Evolutionary conservation across 1,140 invertebrate genomes (phyloP), one percentile per base, ranked within the genome.

Genomic region (Bombus picipes): DNA sequence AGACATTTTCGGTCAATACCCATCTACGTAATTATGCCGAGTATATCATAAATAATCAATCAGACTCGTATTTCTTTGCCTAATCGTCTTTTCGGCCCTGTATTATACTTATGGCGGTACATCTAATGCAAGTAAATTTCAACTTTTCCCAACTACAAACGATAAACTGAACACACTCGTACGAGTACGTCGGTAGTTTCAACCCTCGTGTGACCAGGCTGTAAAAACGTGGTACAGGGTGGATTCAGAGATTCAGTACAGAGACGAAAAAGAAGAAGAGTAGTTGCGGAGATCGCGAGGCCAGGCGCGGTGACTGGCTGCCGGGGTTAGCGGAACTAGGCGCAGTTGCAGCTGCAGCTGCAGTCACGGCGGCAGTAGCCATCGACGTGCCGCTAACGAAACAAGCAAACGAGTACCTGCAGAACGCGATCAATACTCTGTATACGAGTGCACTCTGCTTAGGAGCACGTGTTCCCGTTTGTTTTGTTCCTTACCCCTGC

Each of bases 371-470:
- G 72, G 79, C 83, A 68, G 65, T 83, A 85, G 78, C 79, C 86
- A 89, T 92, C 85, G 81, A 86, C 83, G 86, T 82, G 79, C 86
- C 87, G 88, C 85, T 88, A 91, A 87, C 91, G 90, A 89, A 92
- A 92, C 89, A 88, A 81, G 86, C 89, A 68, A 92, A 88, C 89
- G 87, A 90, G 89, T 91, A 87, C 90, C 85, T 78, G 87, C 90
- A 83, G 86, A 82, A 74, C 89, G 88, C 92, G 92, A 93, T 93
- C 92, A 93, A 93, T 93, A 93, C 92, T 92, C 78, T 57, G 81
- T 89, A 85, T 87, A 88, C 81, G 34, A 37, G 66, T 88, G 83
- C 87, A 91, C 81, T 86, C 85, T 76, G 71, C 59, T 41, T 88
- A 78, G 47, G 83, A 92, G 89, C 92, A 91, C 91, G 88, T 91